phyloP scores from a whole-genome alignment of 2,113 vertebrate genomes.

The Pampusana beccarii region DNA sequence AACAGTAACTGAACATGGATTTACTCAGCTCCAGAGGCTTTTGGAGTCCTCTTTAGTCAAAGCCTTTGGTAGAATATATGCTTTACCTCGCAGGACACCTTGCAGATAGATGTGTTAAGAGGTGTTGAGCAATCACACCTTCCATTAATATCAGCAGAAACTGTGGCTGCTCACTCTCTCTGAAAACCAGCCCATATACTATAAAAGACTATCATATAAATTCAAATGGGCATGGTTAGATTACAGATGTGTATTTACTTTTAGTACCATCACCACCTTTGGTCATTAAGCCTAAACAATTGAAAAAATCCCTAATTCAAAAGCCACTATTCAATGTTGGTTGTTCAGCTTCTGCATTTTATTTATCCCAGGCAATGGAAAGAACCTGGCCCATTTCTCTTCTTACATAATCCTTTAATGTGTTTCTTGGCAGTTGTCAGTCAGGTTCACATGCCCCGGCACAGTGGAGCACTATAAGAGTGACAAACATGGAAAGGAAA shows the following conservation, averaged over 20 bases:
- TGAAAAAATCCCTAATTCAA: neutral
- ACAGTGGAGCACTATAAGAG: neutral
- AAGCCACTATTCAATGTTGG: neutral
- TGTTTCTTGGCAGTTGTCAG: neutral
- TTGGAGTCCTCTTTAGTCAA: neutral
- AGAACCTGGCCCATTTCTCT: neutral
- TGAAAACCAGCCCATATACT: neutral
- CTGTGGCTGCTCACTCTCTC: neutral
- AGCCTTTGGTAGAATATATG: neutral
- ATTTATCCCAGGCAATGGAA: neutral
- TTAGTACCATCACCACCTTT: neutral
- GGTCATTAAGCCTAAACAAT: neutral
- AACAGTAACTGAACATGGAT: neutral
- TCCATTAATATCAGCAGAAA: neutral
- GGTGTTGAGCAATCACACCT: neutral
- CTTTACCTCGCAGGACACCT: neutral
- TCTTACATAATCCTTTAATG: neutral
- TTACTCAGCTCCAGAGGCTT: neutral
- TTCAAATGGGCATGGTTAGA: neutral
- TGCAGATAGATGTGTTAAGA: neutral
- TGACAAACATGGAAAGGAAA: neutral
- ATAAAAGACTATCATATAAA: neutral
- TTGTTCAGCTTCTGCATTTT: neutral
- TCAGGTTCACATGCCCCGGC: neutral
- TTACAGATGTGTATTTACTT: neutral